Conservation (phyloP, 2,797 vertebrate species). For the Eupleurogrammus muticus region DNA sequence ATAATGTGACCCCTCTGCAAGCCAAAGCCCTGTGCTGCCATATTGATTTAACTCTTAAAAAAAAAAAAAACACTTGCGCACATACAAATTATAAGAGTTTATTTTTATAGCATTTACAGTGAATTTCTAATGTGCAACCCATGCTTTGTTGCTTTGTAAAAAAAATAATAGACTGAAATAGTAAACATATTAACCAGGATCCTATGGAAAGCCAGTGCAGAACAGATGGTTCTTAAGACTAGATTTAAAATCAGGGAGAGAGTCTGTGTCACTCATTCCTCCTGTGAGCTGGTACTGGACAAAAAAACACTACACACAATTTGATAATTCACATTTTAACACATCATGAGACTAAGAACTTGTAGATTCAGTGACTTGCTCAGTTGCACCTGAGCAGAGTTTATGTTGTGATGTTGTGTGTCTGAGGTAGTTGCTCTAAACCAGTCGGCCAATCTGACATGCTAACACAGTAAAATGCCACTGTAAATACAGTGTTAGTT, state of each 20-base stretch:
- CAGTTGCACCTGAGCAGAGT: background rate
- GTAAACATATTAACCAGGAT: no score
- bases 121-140: no score
- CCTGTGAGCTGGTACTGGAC: background rate
- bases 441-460: conserved; percentile 3
- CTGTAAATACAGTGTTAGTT: no score
- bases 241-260: no score
- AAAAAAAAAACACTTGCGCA: background rate
- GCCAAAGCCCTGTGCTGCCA: conserved; percentile 18
- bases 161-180: no score
- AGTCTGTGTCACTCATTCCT: no score
- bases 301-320: background rate
- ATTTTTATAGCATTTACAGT: no score
- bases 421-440: conserved; percentile 5
- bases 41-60: background rate
- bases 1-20: conserved; percentile 26
- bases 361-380: background rate
- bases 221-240: no score
- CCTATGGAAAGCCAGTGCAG: no score
- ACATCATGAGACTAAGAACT: background rate
- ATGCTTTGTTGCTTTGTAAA: no score
- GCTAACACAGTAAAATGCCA: no score
- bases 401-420: background rate
- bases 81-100: background rate
- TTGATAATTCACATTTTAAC: background rate